phyloP scores from a whole-genome alignment of 2,113 vertebrate genomes.

The Gambusia affinis region DNA sequence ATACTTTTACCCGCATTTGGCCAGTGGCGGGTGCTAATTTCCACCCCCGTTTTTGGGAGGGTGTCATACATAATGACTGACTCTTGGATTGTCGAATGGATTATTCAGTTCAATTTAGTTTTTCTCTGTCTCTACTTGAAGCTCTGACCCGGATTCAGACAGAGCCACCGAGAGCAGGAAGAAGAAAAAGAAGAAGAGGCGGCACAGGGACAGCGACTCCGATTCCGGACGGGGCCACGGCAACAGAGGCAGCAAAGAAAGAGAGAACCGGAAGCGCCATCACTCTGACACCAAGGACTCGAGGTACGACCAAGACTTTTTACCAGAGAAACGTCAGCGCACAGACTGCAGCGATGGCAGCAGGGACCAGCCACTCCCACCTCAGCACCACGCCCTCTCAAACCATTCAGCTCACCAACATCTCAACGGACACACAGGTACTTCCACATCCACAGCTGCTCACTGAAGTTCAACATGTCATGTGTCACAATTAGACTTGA shows the following conservation, averaged over 20 bases:
- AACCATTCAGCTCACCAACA: conserved; percentile 37
- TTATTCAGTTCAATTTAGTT: neutral
- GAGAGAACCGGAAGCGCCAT: conserved; percentile 64
- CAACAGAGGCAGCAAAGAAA: conserved; percentile 50
- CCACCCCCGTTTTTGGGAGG: too few species aligned
- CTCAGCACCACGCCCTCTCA: conserved; percentile 17
- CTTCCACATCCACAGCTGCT: neutral
- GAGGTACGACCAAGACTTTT: conserved; percentile 12
- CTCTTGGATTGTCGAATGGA: neutral
- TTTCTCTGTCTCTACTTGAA: conserved; percentile 49
- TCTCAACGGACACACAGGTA: conserved; percentile 72
- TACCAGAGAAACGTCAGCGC: conserved; percentile 33
- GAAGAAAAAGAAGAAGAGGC: conserved; percentile 88
- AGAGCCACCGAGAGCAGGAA: conserved; percentile 78
- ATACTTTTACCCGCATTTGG: too few species aligned
- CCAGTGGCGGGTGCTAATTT: too few species aligned
- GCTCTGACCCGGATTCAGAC: conserved; percentile 79
- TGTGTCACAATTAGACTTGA: neutral
- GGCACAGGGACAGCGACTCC: conserved; percentile 71
- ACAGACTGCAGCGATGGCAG: neutral
- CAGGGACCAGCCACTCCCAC: conserved; percentile 4
- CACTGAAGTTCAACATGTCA: too few species aligned
- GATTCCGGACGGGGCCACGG: conserved; percentile 34
- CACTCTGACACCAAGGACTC: conserved; percentile 40
- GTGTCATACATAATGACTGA: too few species aligned